phyloP scores from a whole-genome alignment of 1,140 invertebrate genomes.

The Batillaria attramentaria region DNA sequence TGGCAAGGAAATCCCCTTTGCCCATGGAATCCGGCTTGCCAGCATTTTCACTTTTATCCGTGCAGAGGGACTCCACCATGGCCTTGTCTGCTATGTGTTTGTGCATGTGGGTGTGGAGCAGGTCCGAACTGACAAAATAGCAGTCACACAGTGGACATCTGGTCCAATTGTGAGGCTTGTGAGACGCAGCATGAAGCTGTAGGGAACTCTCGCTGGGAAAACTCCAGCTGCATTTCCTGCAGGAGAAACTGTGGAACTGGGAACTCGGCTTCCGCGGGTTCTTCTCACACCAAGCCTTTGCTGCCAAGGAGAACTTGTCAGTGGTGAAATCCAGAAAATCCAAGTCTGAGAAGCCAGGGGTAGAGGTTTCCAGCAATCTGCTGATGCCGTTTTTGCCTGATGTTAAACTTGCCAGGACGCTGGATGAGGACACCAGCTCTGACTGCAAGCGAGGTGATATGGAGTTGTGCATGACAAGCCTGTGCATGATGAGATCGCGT shows the following conservation, averaged over 20 bases:
- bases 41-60: conserved; percentile 33
- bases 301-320: conserved; percentile 84
- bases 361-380: not conserved
- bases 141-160: conserved; percentile 67
- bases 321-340: conserved; percentile 85
- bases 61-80: conserved; percentile 48
- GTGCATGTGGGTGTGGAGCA: conserved; percentile 65
- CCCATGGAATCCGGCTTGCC: conserved; percentile 42
- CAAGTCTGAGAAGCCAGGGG: conserved; percentile 80
- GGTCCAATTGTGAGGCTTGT: conserved; percentile 56
- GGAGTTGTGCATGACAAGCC: not conserved
- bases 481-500: conserved; percentile 6
- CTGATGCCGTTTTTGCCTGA: not conserved
- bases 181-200: conserved; percentile 73
- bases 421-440: too few species aligned
- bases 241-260: conserved; percentile 79
- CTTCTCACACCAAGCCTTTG: conserved; percentile 81
- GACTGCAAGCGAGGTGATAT: conserved; percentile 1
- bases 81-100: conserved; percentile 65
- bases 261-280: conserved; percentile 78
- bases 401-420: too few species aligned
- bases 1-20: conserved; percentile 85
- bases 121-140: conserved; percentile 61
- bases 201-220: conserved; percentile 84
- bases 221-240: conserved; percentile 80